These are phyloP conservation scores for Aurelia aurita DNA, from an alignment of 30 jellyfish, hydroid and myxozoan species.

Conservation along the genomic window DNA sequence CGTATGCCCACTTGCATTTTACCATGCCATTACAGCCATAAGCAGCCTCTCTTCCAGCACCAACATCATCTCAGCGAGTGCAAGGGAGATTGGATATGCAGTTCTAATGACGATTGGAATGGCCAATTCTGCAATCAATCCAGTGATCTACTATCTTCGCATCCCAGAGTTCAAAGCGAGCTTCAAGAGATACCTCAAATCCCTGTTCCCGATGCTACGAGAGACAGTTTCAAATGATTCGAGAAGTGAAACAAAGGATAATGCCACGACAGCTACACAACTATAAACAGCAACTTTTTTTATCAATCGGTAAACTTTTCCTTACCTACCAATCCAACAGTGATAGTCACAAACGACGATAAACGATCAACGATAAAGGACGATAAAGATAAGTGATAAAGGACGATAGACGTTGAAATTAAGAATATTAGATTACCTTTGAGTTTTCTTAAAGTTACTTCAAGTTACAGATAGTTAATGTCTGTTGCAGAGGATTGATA, in stretches of 20 bases:
- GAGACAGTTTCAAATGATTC: background rate
- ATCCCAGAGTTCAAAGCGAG: slow-evolving; percentile 70
- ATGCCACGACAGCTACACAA: background rate
- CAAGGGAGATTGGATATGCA: slow-evolving; percentile 53
- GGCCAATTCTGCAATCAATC: slow-evolving; percentile 80
- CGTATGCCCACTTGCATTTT: slow-evolving; percentile 41
- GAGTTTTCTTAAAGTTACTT: too few species aligned
- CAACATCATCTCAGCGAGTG: background rate
- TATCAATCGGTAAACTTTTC: too few species aligned
- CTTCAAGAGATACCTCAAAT: slow-evolving; percentile 14
- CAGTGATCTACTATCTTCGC: slow-evolving; percentile 72
- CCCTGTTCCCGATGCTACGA: background rate
- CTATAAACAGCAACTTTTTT: too few species aligned
- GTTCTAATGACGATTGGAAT: slow-evolving; percentile 54
- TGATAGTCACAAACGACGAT: too few species aligned
- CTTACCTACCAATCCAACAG: too few species aligned
- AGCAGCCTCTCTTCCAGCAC: slow-evolving; percentile 14
- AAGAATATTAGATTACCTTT: too few species aligned
- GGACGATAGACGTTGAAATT: too few species aligned
- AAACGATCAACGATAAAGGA: too few species aligned
- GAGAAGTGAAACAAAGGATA: background rate
- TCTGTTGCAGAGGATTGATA: too few species aligned
- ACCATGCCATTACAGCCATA: slow-evolving; percentile 50
- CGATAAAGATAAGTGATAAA: too few species aligned
- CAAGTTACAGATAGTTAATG: too few species aligned